These are phyloP conservation scores for Sus cebifrons DNA, from an alignment of 2,797 vertebrate species.

Conservation along the genomic window DNA sequence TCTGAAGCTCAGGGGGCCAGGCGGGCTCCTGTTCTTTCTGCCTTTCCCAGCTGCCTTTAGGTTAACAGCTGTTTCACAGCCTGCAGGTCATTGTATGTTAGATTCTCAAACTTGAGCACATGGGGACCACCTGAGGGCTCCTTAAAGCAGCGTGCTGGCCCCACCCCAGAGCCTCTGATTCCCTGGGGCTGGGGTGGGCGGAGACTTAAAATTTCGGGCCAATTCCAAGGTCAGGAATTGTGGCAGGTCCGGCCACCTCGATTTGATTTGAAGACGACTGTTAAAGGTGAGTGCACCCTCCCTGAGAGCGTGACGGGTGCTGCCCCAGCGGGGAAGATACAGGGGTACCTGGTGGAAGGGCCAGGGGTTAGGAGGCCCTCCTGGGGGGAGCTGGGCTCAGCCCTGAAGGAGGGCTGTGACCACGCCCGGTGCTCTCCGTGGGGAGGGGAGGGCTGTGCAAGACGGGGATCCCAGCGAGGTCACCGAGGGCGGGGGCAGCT, in stretches of 20 bases:
- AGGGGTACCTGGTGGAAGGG: too few relatives aligned
- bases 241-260: neutral
- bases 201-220: too few relatives aligned
- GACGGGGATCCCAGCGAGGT: neutral
- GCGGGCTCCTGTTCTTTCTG: neutral
- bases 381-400: neutral
- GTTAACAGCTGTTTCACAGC: neutral
- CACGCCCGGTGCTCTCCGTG: rapidly evolving
- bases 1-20: neutral
- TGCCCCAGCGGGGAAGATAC: too few relatives aligned
- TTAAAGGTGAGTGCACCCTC: neutral
- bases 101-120: rapidly evolving
- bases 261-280: neutral
- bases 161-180: neutral
- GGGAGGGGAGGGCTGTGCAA: neutral
- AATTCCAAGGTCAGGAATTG: too few relatives aligned
- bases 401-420: neutral
- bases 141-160: neutral
- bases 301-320: rapidly evolving
- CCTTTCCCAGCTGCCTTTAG: neutral
- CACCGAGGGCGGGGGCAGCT: neutral
- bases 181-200: neutral
- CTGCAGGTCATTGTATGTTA: neutral
- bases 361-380: neutral
- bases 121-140: neutral